Percentiles rank a stretch among this genome's conserved stretches.
phyloP scores from a whole-genome alignment of 2,888 invertebrate genomes.

The Bellardia pandia region DNA sequence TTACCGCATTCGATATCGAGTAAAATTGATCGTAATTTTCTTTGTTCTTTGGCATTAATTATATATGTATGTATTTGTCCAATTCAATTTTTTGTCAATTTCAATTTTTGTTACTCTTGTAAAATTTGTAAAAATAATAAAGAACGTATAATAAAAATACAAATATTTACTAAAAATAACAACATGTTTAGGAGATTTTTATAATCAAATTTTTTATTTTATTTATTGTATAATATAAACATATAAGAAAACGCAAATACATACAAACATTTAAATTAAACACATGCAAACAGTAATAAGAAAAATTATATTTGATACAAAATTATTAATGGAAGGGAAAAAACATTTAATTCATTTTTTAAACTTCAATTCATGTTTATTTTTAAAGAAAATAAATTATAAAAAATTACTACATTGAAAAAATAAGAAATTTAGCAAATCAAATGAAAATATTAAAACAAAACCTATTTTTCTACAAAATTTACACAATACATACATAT shows the following conservation, averaged over 20 bases:
- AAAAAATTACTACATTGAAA: neutral
- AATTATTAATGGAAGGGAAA: neutral
- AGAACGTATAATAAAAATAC: neutral
- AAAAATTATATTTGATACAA: neutral
- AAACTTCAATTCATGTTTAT: neutral
- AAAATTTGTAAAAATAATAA: neutral
- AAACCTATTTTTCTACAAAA: neutral
- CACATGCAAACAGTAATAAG: neutral
- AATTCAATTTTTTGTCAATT: no score
- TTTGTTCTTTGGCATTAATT: no score
- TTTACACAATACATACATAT: no score
- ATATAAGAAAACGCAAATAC: neutral
- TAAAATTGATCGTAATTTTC: no score
- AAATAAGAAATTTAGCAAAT: conserved; percentile 5
- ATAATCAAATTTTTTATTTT: conserved; percentile 16
- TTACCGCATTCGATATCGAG: no score
- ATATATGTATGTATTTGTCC: no score
- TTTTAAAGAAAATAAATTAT: neutral
- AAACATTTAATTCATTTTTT: neutral
- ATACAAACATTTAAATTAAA: neutral
- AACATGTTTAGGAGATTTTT: neutral
- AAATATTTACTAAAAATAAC: neutral
- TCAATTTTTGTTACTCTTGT: no score
- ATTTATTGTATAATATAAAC: conserved; percentile 2
- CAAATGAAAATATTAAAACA: conserved; percentile 15